A percentile compares a stretch with the other conserved stretches of the same genome.
These are phyloP conservation scores for Idaea aversata DNA, from an alignment of 2,888 invertebrate genomes.

Conservation along the genomic window DNA sequence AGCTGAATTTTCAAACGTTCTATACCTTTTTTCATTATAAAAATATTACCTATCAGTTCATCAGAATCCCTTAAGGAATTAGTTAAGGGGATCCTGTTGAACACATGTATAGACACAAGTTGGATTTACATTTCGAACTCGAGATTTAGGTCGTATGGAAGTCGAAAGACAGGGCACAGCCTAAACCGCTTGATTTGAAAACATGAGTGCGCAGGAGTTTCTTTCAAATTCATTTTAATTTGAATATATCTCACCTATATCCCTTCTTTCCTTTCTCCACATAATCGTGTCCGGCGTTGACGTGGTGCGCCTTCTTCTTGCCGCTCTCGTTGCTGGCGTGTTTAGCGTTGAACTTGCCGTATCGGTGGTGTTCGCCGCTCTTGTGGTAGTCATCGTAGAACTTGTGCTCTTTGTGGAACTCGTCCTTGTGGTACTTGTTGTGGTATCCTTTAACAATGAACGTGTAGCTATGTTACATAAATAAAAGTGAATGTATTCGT, in stretches of 20 bases:
- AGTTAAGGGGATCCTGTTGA: too few species aligned
- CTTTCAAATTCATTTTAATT: not conserved
- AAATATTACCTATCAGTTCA: too few species aligned
- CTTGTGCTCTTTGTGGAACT: constrained; percentile 88
- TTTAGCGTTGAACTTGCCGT: constrained; percentile 83
- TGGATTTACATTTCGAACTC: too few species aligned
- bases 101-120: too few species aligned
- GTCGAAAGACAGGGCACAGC: too few species aligned
- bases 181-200: not conserved
- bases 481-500: not conserved
- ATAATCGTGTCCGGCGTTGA: constrained; percentile 82
- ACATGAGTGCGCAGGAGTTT: too few species aligned
- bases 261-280: constrained; percentile 84
- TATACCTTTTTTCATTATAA: too few species aligned
- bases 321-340: constrained; percentile 82
- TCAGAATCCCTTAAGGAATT: too few species aligned
- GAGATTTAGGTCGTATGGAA: too few species aligned
- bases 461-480: not conserved
- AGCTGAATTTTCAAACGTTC: too few species aligned
- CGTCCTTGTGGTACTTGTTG: constrained; percentile 89
- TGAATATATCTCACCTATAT: constrained; percentile 50
- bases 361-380: constrained; percentile 85
- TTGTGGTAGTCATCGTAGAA: constrained; percentile 88
- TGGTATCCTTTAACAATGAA: constrained; percentile 79
- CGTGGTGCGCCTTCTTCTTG: constrained; percentile 83